A percentile compares a stretch with the other conserved stretches of the same genome.
phyloP scores from a whole-genome alignment of 2,797 vertebrate genomes.

The Malurus splendens region DNA sequence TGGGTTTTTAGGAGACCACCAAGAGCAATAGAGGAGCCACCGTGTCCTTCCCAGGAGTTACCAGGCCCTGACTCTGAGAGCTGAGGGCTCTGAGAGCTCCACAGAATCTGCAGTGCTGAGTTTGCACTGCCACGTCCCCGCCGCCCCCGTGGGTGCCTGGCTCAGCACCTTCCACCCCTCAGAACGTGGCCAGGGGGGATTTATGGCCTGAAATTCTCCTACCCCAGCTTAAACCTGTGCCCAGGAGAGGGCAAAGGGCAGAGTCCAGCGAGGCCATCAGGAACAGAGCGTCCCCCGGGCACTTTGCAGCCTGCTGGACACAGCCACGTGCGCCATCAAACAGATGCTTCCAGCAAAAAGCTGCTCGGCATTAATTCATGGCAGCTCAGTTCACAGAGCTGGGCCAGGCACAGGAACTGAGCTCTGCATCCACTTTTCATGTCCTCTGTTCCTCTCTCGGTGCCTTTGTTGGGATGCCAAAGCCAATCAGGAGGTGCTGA shows the following conservation, averaged over 20 bases:
- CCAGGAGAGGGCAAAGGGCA: not conserved
- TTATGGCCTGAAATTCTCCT: not conserved
- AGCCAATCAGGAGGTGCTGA: not conserved
- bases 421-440: not conserved
- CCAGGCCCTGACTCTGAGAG: not conserved
- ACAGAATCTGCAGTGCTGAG: not conserved
- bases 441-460: not conserved
- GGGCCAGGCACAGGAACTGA: not conserved
- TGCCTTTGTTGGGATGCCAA: slow-evolving; percentile 24
- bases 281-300: not conserved
- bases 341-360: not conserved
- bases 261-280: rapidly evolving
- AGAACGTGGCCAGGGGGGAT: not conserved
- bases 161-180: not conserved
- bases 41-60: not conserved
- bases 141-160: not conserved
- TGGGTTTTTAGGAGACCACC: not conserved
- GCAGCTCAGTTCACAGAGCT: not conserved
- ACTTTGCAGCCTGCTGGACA: not conserved
- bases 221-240: not conserved
- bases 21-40: not conserved
- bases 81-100: not conserved
- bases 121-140: not conserved
- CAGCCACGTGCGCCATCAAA: rapidly evolving
- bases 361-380: rapidly evolving